Conservation (phyloP, 2,113 vertebrate species). For the Microtus pennsylvanicus region DNA sequence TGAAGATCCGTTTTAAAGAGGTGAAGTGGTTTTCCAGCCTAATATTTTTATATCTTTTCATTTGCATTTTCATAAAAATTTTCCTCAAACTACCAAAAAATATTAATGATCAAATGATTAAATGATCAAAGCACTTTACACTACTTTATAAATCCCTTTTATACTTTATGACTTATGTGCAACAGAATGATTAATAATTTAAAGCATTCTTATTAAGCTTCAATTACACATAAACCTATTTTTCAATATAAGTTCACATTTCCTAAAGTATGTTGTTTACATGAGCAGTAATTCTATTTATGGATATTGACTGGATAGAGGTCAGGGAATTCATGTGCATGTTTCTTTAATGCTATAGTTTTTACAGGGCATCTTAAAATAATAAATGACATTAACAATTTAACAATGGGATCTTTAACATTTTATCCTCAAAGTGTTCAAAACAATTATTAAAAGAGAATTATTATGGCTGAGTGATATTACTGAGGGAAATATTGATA, state of each 20-base stretch:
- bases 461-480: slow-evolving; percentile 51
- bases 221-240: slow-evolving; percentile 24
- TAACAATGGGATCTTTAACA: slow-evolving; percentile 65
- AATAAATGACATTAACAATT: slow-evolving; percentile 85
- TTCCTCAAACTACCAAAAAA: slow-evolving; percentile 73
- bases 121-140: slow-evolving; percentile 69
- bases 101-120: slow-evolving; percentile 45
- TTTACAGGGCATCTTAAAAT: slow-evolving; percentile 84
- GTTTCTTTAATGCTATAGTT: slow-evolving; percentile 82
- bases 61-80: slow-evolving; percentile 43
- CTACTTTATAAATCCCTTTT: slow-evolving; percentile 79
- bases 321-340: slow-evolving; percentile 49
- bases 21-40: slow-evolving; percentile 38
- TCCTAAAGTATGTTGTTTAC: slow-evolving; percentile 45
- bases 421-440: slow-evolving; percentile 55
- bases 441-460: slow-evolving; percentile 68
- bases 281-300: slow-evolving; percentile 48
- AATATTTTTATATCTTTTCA: slow-evolving; percentile 76
- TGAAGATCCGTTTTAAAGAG: slow-evolving; percentile 63
- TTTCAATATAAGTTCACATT: slow-evolving; percentile 29
- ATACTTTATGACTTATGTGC: slow-evolving; percentile 80
- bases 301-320: slow-evolving; percentile 35
- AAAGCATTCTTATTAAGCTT: slow-evolving; percentile 74
- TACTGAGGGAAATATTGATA: slow-evolving; percentile 7
- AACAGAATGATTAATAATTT: slow-evolving; percentile 82